A percentile compares a stretch with the other conserved stretches of the same genome.
Conservation (phyloP, 2,888 invertebrate genomes). For the Eurytoma californica region DNA sequence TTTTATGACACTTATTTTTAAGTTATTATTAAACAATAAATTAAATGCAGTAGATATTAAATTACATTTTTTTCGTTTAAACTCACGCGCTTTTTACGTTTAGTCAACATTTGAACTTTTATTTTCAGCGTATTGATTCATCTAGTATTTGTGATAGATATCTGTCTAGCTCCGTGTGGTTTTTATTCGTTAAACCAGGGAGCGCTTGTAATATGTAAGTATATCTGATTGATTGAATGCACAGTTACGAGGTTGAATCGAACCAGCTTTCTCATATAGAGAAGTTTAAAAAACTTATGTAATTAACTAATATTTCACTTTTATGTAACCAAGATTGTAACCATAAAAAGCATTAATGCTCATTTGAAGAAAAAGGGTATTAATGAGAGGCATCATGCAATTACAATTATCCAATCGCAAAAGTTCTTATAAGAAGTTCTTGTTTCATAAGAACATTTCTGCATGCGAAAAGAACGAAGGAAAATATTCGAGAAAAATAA, state of each 20-base stretch:
- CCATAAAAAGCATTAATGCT: too few relatives aligned
- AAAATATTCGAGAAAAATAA: too few relatives aligned
- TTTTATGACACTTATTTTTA: background rate
- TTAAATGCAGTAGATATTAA: background rate
- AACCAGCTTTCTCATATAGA: background rate
- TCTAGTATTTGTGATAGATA: slow-evolving; percentile 21
- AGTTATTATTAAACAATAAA: background rate
- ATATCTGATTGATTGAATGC: slow-evolving; percentile 27
- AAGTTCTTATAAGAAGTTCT: too few relatives aligned
- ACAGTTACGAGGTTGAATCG: slow-evolving; percentile 1
- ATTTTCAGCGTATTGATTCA: slow-evolving; percentile 2
- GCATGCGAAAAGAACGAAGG: too few relatives aligned
- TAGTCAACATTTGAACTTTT: background rate
- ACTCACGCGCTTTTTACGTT: background rate
- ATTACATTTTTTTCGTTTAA: background rate
- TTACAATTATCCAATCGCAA: too few relatives aligned
- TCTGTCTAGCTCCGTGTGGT: slow-evolving; percentile 17
- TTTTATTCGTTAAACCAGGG: slow-evolving; percentile 17
- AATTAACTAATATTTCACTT: too few relatives aligned
- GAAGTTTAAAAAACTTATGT: too few relatives aligned
- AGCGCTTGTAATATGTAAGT: slow-evolving; percentile 13
- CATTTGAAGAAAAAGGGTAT: too few relatives aligned
- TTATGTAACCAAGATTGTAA: too few relatives aligned
- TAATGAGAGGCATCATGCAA: too few relatives aligned
- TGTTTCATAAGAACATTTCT: too few relatives aligned